Evolutionary conservation across 2,113 vertebrate genomes (phyloP).

Genomic region (Carassius gibelio): DNA sequence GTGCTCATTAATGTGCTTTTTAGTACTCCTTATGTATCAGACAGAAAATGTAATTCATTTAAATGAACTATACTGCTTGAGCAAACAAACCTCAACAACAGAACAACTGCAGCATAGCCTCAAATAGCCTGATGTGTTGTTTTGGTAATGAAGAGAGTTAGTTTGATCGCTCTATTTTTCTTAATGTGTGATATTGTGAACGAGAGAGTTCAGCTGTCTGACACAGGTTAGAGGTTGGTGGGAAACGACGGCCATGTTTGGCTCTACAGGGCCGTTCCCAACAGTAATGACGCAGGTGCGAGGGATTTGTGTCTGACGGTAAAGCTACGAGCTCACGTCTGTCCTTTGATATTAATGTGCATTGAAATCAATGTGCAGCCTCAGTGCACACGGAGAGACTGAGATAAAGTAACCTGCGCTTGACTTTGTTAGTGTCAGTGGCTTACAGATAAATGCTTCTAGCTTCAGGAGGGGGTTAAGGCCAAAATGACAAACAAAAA

Average conservation of each 20-base stretch:
- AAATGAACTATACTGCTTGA: too few species aligned
- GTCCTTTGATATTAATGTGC: background rate
- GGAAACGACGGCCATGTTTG: background rate
- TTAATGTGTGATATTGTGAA: conserved; percentile 12
- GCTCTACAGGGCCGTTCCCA: conserved; percentile 13
- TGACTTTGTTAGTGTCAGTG: background rate
- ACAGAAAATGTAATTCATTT: too few species aligned
- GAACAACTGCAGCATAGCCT: background rate
- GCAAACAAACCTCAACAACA: too few species aligned
- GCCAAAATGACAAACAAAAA: too few species aligned
- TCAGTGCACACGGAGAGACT: background rate
- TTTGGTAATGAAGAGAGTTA: conserved; percentile 5
- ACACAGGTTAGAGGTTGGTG: background rate
- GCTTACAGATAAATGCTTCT: background rate
- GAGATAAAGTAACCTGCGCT: background rate
- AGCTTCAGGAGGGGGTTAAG: too few species aligned
- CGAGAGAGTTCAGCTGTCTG: conserved; percentile 1
- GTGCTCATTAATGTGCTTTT: too few species aligned
- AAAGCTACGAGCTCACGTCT: background rate
- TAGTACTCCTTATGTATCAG: too few species aligned
- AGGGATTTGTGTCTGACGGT: conserved; percentile 12
- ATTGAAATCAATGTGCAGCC: background rate
- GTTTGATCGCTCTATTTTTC: background rate
- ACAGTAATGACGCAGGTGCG: conserved; percentile 38
- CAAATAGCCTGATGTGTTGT: background rate